A percentile compares a stretch with the other conserved stretches of the same genome.
Conservation (phyloP, 1,140 invertebrate genomes). For the Pseudoatta argentina region DNA sequence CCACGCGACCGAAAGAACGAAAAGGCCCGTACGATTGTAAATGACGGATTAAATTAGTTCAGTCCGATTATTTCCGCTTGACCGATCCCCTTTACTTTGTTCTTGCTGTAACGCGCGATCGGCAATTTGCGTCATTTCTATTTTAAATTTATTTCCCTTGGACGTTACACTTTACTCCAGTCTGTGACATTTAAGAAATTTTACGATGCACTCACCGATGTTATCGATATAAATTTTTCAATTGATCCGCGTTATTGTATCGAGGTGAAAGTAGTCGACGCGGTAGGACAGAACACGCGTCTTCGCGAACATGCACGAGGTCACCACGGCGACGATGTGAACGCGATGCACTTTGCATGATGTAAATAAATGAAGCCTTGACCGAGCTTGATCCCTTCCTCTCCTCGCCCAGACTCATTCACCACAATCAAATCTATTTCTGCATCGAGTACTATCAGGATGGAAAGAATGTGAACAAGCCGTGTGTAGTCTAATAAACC, state of each 20-base stretch:
- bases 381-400: constrained; percentile 62
- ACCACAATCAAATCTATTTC: constrained; percentile 60
- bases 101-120: neutral
- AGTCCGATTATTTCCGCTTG: constrained; percentile 25
- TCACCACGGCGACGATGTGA: constrained; percentile 63
- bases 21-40: neutral
- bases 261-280: constrained; percentile 72
- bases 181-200: constrained; percentile 22
- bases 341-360: constrained; percentile 74
- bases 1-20: neutral
- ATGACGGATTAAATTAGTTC: constrained; percentile 7
- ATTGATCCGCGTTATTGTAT: constrained; percentile 37
- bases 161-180: neutral
- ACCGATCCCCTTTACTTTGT: constrained; percentile 23
- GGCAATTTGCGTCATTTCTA: constrained; percentile 42
- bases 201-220: neutral
- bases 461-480: neutral
- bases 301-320: constrained; percentile 10
- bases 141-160: constrained; percentile 22
- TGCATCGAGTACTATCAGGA: constrained; percentile 21
- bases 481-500: constrained; percentile 10
- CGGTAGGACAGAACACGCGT: neutral
- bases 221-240: constrained; percentile 14
- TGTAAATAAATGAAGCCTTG: constrained; percentile 77
- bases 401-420: constrained; percentile 38